These are phyloP conservation scores for Riptortus pedestris DNA, from an alignment of 1,140 invertebrate genomes.

Conservation along the genomic window DNA sequence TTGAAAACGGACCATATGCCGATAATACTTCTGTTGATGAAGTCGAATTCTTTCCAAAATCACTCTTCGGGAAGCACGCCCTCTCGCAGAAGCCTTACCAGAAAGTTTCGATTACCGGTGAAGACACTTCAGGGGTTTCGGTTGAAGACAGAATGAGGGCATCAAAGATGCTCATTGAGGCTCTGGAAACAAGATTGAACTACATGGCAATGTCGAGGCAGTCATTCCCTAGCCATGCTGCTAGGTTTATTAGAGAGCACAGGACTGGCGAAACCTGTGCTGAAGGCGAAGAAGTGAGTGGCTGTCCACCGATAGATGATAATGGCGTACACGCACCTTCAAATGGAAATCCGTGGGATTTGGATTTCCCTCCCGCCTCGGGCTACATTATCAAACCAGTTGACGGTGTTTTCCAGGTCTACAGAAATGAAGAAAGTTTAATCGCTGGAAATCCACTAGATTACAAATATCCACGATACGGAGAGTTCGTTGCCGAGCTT, in stretches of 20 bases:
- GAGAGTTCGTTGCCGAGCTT: constrained; percentile 71
- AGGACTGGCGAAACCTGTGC: not conserved
- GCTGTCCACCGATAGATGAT: not conserved
- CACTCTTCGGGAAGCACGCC: no score
- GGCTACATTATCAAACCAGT: constrained; percentile 59
- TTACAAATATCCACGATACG: constrained; percentile 64
- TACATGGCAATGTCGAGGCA: constrained; percentile 87
- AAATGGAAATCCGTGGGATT: constrained; percentile 72
- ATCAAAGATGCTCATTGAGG: constrained; percentile 73
- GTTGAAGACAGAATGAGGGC: constrained; percentile 81
- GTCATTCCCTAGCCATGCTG: constrained; percentile 71
- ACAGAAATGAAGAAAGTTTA: constrained; percentile 62
- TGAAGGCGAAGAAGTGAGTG: not conserved
- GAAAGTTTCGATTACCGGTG: constrained; percentile 76
- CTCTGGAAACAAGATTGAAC: constrained; percentile 70
- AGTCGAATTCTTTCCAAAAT: constrained; percentile 37
- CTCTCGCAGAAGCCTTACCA: constrained; percentile 55
- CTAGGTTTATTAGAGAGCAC: constrained; percentile 58
- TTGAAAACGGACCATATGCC: constrained; percentile 45
- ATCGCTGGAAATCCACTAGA: constrained; percentile 51
- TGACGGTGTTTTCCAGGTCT: constrained; percentile 79
- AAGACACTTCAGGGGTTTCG: constrained; percentile 73
- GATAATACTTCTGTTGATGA: constrained; percentile 38
- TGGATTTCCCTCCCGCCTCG: constrained; percentile 54
- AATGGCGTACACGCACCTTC: constrained; percentile 44